Conservation (phyloP, 2,888 invertebrate species). For the Buathra laborator region DNA sequence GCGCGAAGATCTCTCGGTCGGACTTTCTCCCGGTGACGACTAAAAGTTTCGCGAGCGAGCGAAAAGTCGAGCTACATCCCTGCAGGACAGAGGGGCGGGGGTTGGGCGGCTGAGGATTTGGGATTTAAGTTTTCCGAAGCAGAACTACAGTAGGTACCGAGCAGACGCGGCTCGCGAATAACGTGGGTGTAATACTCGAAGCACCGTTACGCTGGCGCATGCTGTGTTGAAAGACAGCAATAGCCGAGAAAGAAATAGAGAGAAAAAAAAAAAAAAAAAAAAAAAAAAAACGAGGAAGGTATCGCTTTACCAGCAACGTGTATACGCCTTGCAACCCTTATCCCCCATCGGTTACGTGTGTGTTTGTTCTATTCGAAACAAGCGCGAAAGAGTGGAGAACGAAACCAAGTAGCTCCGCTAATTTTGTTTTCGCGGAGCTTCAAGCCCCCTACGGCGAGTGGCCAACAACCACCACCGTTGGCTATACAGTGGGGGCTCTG, state of each 20-base stretch:
- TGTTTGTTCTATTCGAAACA: conserved; percentile 12
- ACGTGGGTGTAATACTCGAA: not conserved
- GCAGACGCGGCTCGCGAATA: conserved; percentile 51
- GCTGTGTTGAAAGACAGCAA: not conserved
- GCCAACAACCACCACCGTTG: conserved; percentile 20
- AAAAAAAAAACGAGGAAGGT: not conserved
- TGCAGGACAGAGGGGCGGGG: not conserved
- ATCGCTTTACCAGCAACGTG: not conserved
- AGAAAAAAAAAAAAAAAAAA: not conserved
- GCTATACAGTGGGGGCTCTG: conserved; percentile 5
- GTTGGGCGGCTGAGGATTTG: conserved; percentile 44
- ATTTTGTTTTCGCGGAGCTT: conserved; percentile 60
- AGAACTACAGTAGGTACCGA: conserved; percentile 17
- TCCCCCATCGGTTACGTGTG: conserved; percentile 11
- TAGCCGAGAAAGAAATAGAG: not conserved
- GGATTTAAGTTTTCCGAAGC: conserved; percentile 45
- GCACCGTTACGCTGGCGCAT: conserved; percentile 5
- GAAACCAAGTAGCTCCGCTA: conserved; percentile 37
- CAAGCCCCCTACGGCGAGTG: conserved; percentile 44
- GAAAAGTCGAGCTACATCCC: conserved; percentile 34
- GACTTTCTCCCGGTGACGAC: conserved; percentile 14
- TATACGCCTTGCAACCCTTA: not conserved
- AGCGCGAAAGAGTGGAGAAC: conserved; percentile 14
- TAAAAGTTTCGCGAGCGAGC: conserved; percentile 42
- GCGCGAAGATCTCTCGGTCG: not conserved